Conservation (phyloP, 2,888 invertebrate genomes). For the Leptodirus hochenwartii region DNA sequence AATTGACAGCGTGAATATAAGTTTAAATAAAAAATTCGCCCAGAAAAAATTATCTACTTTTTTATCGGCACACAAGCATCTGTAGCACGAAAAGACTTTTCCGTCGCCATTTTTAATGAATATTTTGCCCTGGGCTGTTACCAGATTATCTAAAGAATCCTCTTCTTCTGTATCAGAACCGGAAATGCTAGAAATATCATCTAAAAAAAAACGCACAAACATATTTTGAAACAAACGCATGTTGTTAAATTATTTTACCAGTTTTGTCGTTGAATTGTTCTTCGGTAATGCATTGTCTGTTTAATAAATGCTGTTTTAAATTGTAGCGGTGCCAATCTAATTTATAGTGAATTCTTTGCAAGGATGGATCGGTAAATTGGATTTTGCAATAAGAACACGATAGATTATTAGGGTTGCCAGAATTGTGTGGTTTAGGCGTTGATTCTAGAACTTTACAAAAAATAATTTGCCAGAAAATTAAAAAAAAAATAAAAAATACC, state of each 20-base stretch:
- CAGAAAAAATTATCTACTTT: too few relatives aligned
- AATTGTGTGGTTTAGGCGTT: neutral
- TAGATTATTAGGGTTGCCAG: constrained; percentile 15
- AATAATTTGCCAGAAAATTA: too few relatives aligned
- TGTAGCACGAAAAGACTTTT: constrained; percentile 53
- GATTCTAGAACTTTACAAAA: constrained; percentile 6
- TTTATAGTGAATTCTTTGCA: constrained; percentile 60
- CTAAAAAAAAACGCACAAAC: constrained; percentile 23
- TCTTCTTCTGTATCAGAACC: constrained; percentile 40
- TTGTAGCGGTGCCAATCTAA: constrained; percentile 76
- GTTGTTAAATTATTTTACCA: constrained; percentile 22
- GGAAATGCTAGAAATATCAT: constrained; percentile 46
- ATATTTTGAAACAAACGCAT: neutral
- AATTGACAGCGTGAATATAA: too few relatives aligned
- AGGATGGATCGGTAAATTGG: constrained; percentile 35
- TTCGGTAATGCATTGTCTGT: constrained; percentile 33
- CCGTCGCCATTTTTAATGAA: constrained; percentile 51
- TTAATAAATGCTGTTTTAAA: constrained; percentile 49
- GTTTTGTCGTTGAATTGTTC: constrained; percentile 35
- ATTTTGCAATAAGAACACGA: constrained; percentile 34
- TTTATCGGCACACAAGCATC: constrained; percentile 52
- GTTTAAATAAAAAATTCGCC: too few relatives aligned
- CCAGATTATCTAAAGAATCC: constrained; percentile 20
- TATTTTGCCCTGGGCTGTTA: constrained; percentile 43
- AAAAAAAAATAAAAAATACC: too few relatives aligned